Percentiles rank a stretch among this genome's conserved stretches.
Evolutionary conservation across 2,797 vertebrate genomes (phyloP).

Genomic region (Neomorphus geoffroyi): DNA sequence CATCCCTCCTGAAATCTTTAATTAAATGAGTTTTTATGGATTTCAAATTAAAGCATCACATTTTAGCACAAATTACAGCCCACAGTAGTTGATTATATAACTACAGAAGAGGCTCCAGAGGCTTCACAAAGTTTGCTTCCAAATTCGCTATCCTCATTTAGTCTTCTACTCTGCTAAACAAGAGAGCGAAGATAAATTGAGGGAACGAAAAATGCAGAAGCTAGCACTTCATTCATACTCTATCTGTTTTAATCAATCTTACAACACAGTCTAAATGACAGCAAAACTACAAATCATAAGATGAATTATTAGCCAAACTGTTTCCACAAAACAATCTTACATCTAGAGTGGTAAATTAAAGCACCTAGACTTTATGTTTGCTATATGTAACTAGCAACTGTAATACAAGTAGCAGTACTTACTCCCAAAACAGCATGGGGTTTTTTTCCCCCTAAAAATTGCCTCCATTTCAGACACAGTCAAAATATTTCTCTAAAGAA

Average conservation of each 20-base stretch:
- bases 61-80: slow-evolving; percentile 3
- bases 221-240: not conserved
- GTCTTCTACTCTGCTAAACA: not conserved
- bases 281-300: not conserved
- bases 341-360: not conserved
- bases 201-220: not conserved
- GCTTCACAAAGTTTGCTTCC: not conserved
- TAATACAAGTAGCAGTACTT: not conserved
- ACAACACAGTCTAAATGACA: not conserved
- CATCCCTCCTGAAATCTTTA: not conserved
- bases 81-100: not conserved
- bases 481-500: not conserved
- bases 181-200: not conserved
- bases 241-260: not conserved
- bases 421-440: not conserved
- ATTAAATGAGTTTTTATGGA: not conserved
- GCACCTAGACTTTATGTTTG: not conserved
- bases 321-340: not conserved
- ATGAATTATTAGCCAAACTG: not conserved
- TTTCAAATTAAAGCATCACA: not conserved
- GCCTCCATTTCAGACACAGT: not conserved
- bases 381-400: not conserved
- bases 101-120: not conserved
- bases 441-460: not conserved
- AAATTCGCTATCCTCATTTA: not conserved